Base-by-base conservation (phyloP, 2,888 invertebrate genomes). In the Caenorhabditis wallacei region DNA sequence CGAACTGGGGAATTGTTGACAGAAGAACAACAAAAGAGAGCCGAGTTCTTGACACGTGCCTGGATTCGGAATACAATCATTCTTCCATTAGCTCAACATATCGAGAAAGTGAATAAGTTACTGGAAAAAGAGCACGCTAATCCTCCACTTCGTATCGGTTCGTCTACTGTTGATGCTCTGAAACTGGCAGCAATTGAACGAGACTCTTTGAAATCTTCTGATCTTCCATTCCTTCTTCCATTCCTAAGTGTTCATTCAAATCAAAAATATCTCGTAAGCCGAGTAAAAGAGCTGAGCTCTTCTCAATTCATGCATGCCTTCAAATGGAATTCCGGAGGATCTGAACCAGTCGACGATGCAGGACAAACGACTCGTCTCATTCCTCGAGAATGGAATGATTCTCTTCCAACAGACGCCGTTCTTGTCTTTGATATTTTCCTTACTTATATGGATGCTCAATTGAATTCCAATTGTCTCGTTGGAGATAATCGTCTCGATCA, bases 311-410 rank as follows among this genome's bases (percentile, higher is more conserved):
- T 88, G 84, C 72, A 82, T 5, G 79, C 46, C 43, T 88, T 84
- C 81, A 85, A 84, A 46, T 86, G 86, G 88, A 85, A 85, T 56
- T 51, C 78, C n/a, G 88, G 88, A 20, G 88, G 88, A 20, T 70
- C 76, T 13, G 85, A 86, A 35, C 85, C 88, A 20, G 35, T 70
- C 11, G 80, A 81, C 11, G 86, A 85, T 51, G 72, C 57, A 16
- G 43, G 71, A n/a, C 35, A 68, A 30, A 53, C 53, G 46, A 59
- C 74, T 2, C 75, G 85, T 1, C 46, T 82, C 35, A 69, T 81
- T n/a, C 80, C 83, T 0, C 71, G 84, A 1, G 71, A 81, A 20
- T 88, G 88, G 88, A 84, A 72, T 37, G 86, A 84, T 16, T 69
- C 80, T 0, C 79, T 88, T 16, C 88, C 88, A 13, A 86, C 88